A percentile compares a stretch with the other conserved stretches of the same genome.
Conservation (phyloP, 2,113 vertebrate species). For the Puma concolor region DNA sequence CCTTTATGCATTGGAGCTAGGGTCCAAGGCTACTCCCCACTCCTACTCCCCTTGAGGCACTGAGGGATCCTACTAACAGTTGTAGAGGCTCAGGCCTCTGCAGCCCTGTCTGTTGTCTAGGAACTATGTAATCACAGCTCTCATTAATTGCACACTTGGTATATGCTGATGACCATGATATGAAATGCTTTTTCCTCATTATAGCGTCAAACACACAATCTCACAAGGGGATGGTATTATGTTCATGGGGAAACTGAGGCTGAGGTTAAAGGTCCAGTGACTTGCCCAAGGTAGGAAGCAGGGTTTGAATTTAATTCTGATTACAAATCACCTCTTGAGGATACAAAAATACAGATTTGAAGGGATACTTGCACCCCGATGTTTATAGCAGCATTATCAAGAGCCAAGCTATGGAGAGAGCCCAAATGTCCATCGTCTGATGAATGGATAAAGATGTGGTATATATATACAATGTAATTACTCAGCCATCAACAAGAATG, state of each 20-base stretch:
- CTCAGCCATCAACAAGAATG: no score
- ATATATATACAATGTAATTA: no score
- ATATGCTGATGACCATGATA: accelerated
- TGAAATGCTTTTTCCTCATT: background rate
- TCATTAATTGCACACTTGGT: background rate
- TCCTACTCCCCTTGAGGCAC: background rate
- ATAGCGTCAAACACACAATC: accelerated
- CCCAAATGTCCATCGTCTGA: no score
- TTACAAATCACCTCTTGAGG: background rate
- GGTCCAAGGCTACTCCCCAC: background rate
- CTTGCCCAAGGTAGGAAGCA: background rate
- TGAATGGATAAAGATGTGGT: no score
- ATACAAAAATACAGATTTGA: no score
- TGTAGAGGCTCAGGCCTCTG: background rate
- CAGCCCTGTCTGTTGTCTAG: background rate
- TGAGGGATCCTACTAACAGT: background rate
- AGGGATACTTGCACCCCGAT: no score
- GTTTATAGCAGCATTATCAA: no score
- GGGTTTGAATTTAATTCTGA: background rate
- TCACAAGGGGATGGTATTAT: background rate
- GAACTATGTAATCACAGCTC: background rate
- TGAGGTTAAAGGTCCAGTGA: background rate
- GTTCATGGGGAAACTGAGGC: background rate
- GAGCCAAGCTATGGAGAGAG: no score
- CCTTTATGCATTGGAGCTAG: no score